These are phyloP conservation scores for Oncorhynchus tshawytscha DNA, from an alignment of 2,113 vertebrate species.

Conservation along the genomic window DNA sequence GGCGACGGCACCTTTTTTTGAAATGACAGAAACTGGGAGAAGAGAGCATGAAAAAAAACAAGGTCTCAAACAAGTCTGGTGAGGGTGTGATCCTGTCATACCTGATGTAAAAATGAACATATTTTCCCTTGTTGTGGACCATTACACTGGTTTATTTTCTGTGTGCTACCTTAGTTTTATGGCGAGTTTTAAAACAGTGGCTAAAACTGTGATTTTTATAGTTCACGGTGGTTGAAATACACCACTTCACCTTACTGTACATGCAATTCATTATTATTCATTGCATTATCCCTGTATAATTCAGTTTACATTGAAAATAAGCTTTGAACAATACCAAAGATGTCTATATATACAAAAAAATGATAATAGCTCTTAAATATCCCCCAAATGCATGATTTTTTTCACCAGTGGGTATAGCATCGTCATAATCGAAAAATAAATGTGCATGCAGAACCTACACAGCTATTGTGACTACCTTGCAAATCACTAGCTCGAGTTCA, in stretches of 20 bases:
- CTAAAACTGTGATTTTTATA: background rate
- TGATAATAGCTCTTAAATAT: too few species aligned
- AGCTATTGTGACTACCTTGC: background rate
- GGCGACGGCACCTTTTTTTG: conserved; percentile 84
- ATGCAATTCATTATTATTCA: background rate
- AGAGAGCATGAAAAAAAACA: conserved; percentile 67
- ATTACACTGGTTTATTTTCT: background rate
- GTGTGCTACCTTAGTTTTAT: background rate
- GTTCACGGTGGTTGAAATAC: background rate
- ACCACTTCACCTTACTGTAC: background rate
- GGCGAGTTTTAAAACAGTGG: background rate
- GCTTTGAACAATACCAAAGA: too few species aligned
- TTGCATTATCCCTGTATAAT: background rate
- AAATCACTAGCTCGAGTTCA: background rate
- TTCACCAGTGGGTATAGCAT: too few species aligned
- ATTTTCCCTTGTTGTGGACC: conserved; percentile 50
- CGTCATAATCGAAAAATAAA: background rate
- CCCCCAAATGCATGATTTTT: too few species aligned
- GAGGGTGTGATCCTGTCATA: conserved; percentile 72
- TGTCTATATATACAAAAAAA: too few species aligned
- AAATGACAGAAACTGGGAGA: conserved; percentile 77
- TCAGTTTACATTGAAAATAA: background rate
- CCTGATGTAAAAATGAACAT: conserved; percentile 66
- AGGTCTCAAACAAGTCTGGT: conserved; percentile 73
- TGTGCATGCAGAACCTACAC: background rate